Base-by-base conservation (phyloP, 2,888 invertebrate genomes). In the Lucinisca nassula region DNA sequence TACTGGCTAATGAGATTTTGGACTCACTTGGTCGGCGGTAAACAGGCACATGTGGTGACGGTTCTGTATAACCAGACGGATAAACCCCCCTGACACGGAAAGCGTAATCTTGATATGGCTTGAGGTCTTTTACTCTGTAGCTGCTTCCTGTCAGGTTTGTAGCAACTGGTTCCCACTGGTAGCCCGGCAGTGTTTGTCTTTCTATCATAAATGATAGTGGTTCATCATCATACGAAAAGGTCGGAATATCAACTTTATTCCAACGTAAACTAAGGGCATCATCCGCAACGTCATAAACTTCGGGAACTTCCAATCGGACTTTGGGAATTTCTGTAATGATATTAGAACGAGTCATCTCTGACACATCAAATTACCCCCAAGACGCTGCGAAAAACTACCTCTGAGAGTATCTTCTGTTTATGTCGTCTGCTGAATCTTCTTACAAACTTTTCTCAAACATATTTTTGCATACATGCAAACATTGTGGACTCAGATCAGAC, bases 21-120 rank as follows among this genome's bases (percentile, higher is more conserved):
- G 84, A 93, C 94, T 94, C 88, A 95, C 94, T 92, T 92, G 94
- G 94, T 79, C 92, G 89, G 74, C 94, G 91, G 92, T 94, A 95
- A 76, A 94, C 92, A n/a, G 94, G 93, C 0, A 98, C 98, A 95
- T 98, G 98, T 0, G 99, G 99, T 82, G 99, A 99, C 0, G 99
- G 99, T 95, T 99, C 99, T 96, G 99, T 99, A 91, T 99, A 98
- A 74, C 99, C 99, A 95, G 98, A 98, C 10, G 88, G 94, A 96
- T 98, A 97, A 99, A 99, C 96, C 98, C 99, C 99, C 37, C 99
- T 97, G 45, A 99, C 97, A 87, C 99, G 97, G 97, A 99, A 99
- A 96, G 98, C 98, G 97, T 99, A 99, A 96, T 99, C 99, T 92
- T 98, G 97, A 97, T 98, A 98, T 0, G 99, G 98, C 95, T 98